A percentile compares a stretch with the other conserved stretches of the same genome.
These are phyloP conservation scores for Ophion slaviceki DNA, from an alignment of 2,888 invertebrate genomes.

Conservation along the genomic window DNA sequence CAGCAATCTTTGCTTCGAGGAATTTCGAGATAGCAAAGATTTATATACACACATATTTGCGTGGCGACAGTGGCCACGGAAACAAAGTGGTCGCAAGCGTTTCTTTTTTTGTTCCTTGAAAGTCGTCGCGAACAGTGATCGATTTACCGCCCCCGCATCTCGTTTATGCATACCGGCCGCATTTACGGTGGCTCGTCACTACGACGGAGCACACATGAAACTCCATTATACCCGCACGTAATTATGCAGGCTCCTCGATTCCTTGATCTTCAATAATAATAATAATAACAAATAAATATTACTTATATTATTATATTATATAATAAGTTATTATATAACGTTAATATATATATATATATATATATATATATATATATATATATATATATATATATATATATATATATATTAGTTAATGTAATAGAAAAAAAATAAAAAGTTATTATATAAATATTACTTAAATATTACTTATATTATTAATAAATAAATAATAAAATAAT, in stretches of 20 bases:
- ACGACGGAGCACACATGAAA: background rate
- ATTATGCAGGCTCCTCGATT: conserved; percentile 17
- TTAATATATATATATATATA: too few species aligned
- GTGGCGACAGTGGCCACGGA: background rate
- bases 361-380: too few species aligned
- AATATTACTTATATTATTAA: too few species aligned
- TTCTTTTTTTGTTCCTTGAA: conserved; percentile 72
- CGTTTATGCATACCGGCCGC: conserved; percentile 70
- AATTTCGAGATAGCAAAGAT: conserved; percentile 10
- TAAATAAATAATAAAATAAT: too few species aligned
- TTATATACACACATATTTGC: background rate
- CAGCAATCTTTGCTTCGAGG: conserved; percentile 39
- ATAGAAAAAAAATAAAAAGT: too few species aligned
- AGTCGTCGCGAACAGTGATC: conserved; percentile 73
- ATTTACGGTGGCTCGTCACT: conserved; percentile 68
- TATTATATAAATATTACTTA: too few species aligned
- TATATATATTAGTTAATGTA: too few species aligned
- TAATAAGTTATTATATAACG: too few species aligned
- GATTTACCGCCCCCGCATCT: conserved; percentile 65
- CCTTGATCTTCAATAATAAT: conserved; percentile 5
- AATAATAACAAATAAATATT: background rate
- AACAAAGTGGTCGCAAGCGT: background rate
- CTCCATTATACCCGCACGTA: background rate
- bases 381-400: too few species aligned
- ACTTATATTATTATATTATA: too few species aligned